phyloP scores from a whole-genome alignment of 2,797 vertebrate species.

The Mus minutoides region DNA sequence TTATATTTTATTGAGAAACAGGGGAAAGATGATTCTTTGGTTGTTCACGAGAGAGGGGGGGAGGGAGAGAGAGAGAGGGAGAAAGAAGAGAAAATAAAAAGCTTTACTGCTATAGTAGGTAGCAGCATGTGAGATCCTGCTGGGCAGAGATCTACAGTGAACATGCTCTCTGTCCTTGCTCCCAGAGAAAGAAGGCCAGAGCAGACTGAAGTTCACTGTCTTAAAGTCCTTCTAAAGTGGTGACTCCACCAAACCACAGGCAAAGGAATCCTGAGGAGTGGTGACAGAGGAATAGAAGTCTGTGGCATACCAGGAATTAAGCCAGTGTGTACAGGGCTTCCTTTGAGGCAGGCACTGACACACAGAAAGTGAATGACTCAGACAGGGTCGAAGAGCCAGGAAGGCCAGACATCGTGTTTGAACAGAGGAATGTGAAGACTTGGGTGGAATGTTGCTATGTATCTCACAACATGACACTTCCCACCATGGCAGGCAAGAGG shows the following conservation, averaged over 20 bases:
- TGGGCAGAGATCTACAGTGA: neutral
- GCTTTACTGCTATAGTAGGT: too few species aligned
- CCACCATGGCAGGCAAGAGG: neutral
- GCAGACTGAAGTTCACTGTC: neutral
- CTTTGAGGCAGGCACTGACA: neutral
- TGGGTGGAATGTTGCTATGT: neutral
- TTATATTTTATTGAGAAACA: neutral
- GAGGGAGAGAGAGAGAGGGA: too few species aligned
- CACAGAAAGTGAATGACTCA: neutral
- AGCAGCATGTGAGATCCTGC: neutral
- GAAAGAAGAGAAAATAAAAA: neutral
- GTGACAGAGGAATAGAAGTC: neutral
- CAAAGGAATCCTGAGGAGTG: neutral
- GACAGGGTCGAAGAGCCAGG: neutral
- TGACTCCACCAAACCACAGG: neutral
- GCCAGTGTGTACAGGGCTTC: neutral
- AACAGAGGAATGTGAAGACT: neutral
- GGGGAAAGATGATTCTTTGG: neutral
- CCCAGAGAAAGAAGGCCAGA: neutral
- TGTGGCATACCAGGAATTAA: neutral
- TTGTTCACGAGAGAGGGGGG: neutral
- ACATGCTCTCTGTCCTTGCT: neutral
- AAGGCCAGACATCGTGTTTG: neutral
- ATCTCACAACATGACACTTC: neutral
- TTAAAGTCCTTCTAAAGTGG: neutral